These are phyloP conservation scores for Geotrypetes seraphini DNA, from an alignment of 2,797 vertebrate genomes.

Conservation along the genomic window DNA sequence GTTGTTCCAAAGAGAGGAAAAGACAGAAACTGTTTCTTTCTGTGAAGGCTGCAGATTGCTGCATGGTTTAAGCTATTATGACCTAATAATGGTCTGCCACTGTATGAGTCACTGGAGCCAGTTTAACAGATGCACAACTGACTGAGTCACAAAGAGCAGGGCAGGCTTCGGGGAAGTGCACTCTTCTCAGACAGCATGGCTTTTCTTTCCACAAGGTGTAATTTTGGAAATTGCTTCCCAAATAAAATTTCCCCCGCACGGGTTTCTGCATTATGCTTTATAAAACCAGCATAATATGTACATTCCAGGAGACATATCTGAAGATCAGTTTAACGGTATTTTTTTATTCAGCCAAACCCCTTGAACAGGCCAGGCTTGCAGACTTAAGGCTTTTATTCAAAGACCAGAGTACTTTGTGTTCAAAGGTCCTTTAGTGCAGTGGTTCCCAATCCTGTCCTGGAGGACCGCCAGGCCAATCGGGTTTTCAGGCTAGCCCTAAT, in stretches of 20 bases:
- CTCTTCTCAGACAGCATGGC: background rate
- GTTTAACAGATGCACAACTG: too few relatives aligned
- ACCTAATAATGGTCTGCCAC: slow-evolving; percentile 28
- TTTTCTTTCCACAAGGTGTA: accelerated
- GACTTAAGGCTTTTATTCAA: background rate
- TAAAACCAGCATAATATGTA: background rate
- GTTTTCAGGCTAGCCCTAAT: too few relatives aligned
- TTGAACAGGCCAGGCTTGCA: background rate
- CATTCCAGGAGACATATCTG: background rate
- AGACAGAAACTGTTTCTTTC: slow-evolving; percentile 14
- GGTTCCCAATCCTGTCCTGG: too few relatives aligned
- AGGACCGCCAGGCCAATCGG: too few relatives aligned
- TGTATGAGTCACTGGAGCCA: slow-evolving; percentile 35
- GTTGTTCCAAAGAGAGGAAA: slow-evolving; percentile 45
- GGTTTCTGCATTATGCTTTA: background rate
- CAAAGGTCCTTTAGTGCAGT: too few relatives aligned
- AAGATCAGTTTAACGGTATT: background rate
- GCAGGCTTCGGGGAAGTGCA: too few relatives aligned
- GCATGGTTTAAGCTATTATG: slow-evolving; percentile 47
- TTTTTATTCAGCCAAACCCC: background rate
- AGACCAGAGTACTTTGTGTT: too few relatives aligned
- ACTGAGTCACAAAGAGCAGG: too few relatives aligned
- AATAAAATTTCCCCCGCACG: background rate
- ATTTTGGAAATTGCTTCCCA: background rate
- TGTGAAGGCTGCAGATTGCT: slow-evolving; percentile 29